Evolutionary conservation across 1,140 invertebrate species (phyloP), one percentile per base, ranked within the genome.

Genomic region (Drosophila fuyamai): DNA sequence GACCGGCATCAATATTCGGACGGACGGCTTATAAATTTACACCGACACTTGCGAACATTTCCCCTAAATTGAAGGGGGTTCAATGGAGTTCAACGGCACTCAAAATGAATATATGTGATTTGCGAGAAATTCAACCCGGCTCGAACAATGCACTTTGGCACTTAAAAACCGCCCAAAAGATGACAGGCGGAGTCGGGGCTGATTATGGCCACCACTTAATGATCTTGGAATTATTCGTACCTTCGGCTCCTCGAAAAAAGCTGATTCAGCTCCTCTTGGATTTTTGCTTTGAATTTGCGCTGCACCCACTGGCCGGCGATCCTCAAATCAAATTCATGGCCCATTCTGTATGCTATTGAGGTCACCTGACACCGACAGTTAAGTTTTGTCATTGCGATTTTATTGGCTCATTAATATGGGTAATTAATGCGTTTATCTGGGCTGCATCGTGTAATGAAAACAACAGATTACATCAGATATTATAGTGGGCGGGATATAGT

Each of bases 391-490:
- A 81, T 58, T 85, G 62, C 47, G 56, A 71, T 58, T 76, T 81
- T 86, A 86, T 76, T 80, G 48, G 57, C 46, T 62, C 80, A 67
- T 86, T 86, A 71, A 76, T 84, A 68, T 66, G 44, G 75, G 16
- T 81, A 81, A 89, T 88, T 90, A 89, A 84, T 85, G 74, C 59
- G 51, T 75, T 83, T 79, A 79, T 79, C 80, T 53, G 23, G 16
- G 36, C n/a, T 9, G 41, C 47, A 54, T 57, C 51, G 41, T 83
- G 83, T 74, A 88, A 88, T 80, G 47, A 66, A 83, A 83, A 88
- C 76, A 82, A 59, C 41, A 32, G 63, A 90, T 91, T 91, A 88
- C 79, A 90, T 88, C 78, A 90, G 79, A 56, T 60, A 77, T n/a
- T 78, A 48, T 67, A 29, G 36, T 23, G 32, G 44, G 35, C 48